Evolutionary conservation across 2,888 invertebrate genomes (phyloP).

Genomic region (Ophion obscuratus): DNA sequence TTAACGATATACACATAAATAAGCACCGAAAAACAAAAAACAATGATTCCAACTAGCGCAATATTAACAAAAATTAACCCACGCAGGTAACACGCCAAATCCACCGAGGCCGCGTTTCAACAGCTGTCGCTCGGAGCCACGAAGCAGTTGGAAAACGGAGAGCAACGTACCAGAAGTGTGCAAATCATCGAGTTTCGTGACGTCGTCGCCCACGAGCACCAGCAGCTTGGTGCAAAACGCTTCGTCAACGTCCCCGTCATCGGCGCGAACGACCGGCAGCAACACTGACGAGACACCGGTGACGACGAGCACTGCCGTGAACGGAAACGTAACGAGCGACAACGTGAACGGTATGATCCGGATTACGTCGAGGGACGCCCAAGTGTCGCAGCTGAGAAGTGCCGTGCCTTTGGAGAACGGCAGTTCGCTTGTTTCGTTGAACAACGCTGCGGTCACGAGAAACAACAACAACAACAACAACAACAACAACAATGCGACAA

Average conservation of each 20-base stretch:
- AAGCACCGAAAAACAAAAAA: not conserved
- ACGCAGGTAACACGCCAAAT: constrained; percentile 85
- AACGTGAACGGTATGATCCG: constrained; percentile 69
- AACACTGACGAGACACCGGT: constrained; percentile 78
- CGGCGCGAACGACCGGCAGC: constrained; percentile 69
- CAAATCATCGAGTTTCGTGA: constrained; percentile 39
- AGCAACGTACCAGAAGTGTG: constrained; percentile 50
- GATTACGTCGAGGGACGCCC: constrained; percentile 54
- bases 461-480: constrained; percentile 14
- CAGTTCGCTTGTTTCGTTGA: constrained; percentile 45
- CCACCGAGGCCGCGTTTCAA: constrained; percentile 86
- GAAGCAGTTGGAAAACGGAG: constrained; percentile 64
- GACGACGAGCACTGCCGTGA: constrained; percentile 61
- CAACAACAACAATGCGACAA: constrained; percentile 12
- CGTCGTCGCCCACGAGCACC: constrained; percentile 3
- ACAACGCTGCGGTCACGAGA: constrained; percentile 60
- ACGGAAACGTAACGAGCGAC: constrained; percentile 71
- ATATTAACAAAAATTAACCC: constrained; percentile 7
- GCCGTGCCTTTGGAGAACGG: constrained; percentile 75
- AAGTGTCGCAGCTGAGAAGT: constrained; percentile 72
- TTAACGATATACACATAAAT: no score
- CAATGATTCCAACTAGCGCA: not conserved
- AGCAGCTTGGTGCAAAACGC: constrained; percentile 74
- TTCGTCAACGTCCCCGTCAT: constrained; percentile 73
- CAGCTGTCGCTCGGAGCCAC: constrained; percentile 85